phyloP scores from a whole-genome alignment of 2,888 invertebrate genomes.

The Petrolisthes manimaculis region DNA sequence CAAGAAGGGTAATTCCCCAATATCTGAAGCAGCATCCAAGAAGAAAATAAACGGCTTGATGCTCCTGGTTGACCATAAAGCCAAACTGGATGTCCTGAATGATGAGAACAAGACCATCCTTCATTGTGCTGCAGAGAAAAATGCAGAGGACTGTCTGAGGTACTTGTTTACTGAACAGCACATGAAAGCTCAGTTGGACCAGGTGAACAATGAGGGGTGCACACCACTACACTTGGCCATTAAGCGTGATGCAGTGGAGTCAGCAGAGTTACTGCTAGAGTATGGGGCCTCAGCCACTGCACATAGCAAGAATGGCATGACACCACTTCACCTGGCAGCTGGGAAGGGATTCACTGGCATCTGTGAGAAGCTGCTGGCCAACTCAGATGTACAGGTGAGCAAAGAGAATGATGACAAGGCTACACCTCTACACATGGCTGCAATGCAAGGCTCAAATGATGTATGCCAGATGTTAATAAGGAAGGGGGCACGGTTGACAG shows the following conservation, averaged over 20 bases:
- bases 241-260: constrained; percentile 45
- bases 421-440: constrained; percentile 60
- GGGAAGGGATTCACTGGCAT: constrained; percentile 49
- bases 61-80: constrained; percentile 23
- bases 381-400: constrained; percentile 34
- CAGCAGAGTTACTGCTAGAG: constrained; percentile 50
- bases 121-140: constrained; percentile 47
- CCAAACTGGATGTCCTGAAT: constrained; percentile 21
- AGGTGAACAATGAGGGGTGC: constrained; percentile 26
- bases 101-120: constrained; percentile 28
- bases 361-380: constrained; percentile 48
- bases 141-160: constrained; percentile 38
- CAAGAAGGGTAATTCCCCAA: constrained; percentile 37
- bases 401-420: constrained; percentile 36
- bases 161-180: constrained; percentile 13
- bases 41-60: constrained; percentile 37
- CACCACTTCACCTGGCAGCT: constrained; percentile 57
- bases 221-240: constrained; percentile 59
- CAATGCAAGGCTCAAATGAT: constrained; percentile 44
- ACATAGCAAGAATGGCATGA: constrained; percentile 29
- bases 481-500: constrained; percentile 41
- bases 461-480: constrained; percentile 56
- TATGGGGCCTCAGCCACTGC: constrained; percentile 34
- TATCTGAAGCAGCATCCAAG: constrained; percentile 46
- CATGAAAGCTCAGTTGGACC: constrained; percentile 12